Percentiles rank a stretch among this genome's conserved stretches.
Conservation (phyloP, 2,797 vertebrate species). For the Parauchenoglanis punctatus region DNA sequence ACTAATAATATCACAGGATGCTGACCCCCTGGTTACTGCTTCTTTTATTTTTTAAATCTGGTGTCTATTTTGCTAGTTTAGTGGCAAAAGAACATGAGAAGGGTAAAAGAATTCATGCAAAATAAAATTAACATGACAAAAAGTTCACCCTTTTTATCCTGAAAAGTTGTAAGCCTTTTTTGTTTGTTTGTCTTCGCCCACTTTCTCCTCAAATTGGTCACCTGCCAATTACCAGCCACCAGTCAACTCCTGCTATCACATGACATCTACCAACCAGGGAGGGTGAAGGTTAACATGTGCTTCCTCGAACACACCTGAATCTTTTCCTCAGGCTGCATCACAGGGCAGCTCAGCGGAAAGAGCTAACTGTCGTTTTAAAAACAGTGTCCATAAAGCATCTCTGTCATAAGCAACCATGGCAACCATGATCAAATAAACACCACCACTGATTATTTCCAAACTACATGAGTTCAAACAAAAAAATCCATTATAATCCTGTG, state of each 20-base stretch:
- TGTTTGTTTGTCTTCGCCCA: background rate
- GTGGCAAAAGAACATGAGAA: background rate
- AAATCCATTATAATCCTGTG: background rate
- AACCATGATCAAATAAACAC: background rate
- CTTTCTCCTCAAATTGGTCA: background rate
- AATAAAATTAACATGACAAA: slow-evolving; percentile 8
- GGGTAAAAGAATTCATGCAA: background rate
- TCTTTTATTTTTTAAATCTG: background rate
- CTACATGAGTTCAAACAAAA: background rate
- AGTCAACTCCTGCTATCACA: background rate
- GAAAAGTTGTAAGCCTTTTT: background rate
- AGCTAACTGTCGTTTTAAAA: background rate
- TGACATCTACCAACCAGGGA: background rate
- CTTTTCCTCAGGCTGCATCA: background rate
- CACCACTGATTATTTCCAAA: background rate
- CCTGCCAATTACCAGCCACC: background rate
- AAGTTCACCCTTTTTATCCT: background rate
- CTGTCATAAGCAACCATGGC: background rate
- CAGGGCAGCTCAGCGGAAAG: background rate
- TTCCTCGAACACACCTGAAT: background rate
- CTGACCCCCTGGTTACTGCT: too few relatives aligned
- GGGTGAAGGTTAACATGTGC: background rate
- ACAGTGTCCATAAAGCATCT: background rate
- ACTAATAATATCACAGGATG: background rate
- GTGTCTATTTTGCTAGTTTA: background rate